Percentiles rank a stretch among this genome's conserved stretches.
phyloP scores from a whole-genome alignment of 2,797 vertebrate genomes.

The Alca torda region DNA sequence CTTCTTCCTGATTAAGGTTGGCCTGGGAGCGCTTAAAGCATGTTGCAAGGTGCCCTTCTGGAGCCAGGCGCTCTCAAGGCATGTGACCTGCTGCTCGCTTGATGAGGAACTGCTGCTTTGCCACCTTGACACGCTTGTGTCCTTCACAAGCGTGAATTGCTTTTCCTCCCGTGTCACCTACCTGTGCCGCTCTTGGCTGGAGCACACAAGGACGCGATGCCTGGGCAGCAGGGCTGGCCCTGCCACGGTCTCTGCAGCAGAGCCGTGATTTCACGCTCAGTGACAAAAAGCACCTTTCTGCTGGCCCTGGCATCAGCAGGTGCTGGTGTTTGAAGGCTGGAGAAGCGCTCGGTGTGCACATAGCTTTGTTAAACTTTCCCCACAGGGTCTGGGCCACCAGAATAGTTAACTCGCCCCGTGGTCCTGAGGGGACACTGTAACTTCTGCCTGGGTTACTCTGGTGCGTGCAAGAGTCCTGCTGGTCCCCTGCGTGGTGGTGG shows the following conservation, averaged over 20 bases:
- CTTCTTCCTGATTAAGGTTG: neutral
- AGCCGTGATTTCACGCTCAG: neutral
- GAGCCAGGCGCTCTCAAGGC: neutral
- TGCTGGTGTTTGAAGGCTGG: neutral
- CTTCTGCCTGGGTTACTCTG: neutral
- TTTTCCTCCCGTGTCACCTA: neutral
- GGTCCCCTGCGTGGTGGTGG: neutral
- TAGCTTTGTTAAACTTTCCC: neutral
- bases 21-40: neutral
- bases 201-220: neutral
- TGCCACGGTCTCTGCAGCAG: neutral
- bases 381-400: accelerated
- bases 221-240: neutral
- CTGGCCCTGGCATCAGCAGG: neutral
- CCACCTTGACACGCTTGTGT: accelerated
- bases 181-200: neutral
- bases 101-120: neutral
- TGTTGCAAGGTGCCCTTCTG: neutral
- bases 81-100: neutral
- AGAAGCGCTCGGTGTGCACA: accelerated
- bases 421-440: neutral
- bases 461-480: neutral
- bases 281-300: neutral
- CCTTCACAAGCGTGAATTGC: neutral
- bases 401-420: neutral